Conservation (phyloP, 2,113 vertebrate species). For the Apodemus speciosus region DNA sequence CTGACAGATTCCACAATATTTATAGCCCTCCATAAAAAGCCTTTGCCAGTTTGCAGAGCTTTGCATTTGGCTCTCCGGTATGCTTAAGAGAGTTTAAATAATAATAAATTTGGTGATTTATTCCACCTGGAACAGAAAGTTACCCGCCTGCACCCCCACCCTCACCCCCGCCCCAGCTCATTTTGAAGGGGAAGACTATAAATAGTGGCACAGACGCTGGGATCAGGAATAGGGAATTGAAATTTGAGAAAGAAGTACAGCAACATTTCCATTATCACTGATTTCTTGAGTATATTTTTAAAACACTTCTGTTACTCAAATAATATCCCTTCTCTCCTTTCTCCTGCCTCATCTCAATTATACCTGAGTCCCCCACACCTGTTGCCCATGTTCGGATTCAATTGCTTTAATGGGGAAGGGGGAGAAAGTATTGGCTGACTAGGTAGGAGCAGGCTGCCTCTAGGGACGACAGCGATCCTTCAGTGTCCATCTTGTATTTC, state of each 20-base stretch:
- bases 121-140: constrained; percentile 78
- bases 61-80: constrained; percentile 60
- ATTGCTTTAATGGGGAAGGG: constrained; percentile 72
- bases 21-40: constrained; percentile 68
- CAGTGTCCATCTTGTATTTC: constrained; percentile 60
- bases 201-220: constrained; percentile 77
- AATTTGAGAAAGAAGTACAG: constrained; percentile 77
- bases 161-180: constrained; percentile 64
- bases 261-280: constrained; percentile 80
- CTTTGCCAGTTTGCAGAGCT: constrained; percentile 71
- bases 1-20: constrained; percentile 67
- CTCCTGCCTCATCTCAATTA: constrained; percentile 61
- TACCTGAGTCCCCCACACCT: constrained; percentile 53
- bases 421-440: constrained; percentile 60
- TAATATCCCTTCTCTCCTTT: constrained; percentile 66
- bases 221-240: constrained; percentile 79
- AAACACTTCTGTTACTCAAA: constrained; percentile 74
- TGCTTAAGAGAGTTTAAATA: constrained; percentile 78
- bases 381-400: constrained; percentile 70
- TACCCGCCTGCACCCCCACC: constrained; percentile 38
- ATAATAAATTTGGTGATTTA: constrained; percentile 76
- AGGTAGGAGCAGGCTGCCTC: constrained; percentile 54
- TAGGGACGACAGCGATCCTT: constrained; percentile 53
- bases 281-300: constrained; percentile 77
- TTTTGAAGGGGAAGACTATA: constrained; percentile 80